These are phyloP conservation scores for Hephaestus fuliginosus DNA, from an alignment of 2,797 vertebrate species.

Conservation along the genomic window DNA sequence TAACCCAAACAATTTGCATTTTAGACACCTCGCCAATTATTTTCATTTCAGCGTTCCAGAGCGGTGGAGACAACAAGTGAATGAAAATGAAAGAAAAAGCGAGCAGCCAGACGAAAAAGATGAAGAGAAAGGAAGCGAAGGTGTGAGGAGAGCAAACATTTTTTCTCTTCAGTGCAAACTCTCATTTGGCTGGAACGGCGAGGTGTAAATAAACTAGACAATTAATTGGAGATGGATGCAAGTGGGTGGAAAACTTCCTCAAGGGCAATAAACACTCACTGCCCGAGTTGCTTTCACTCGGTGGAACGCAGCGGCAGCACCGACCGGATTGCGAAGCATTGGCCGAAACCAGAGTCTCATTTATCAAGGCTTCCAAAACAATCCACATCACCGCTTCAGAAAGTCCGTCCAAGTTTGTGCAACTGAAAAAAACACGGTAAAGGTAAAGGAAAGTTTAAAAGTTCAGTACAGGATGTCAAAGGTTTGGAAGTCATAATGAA, in stretches of 20 bases:
- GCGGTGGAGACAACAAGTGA: neutral
- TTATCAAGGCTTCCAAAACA: conserved; percentile 1
- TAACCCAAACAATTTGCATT: conserved; percentile 68
- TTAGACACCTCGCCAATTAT: conserved; percentile 67
- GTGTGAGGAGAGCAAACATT: conserved; percentile 21
- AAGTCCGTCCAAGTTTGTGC: neutral
- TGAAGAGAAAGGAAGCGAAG: conserved; percentile 5
- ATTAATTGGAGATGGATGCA: conserved; percentile 65
- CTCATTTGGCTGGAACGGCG: conserved; percentile 45
- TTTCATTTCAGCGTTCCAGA: conserved; percentile 46
- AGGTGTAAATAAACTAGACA: conserved; percentile 65
- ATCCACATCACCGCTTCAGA: neutral
- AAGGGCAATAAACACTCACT: conserved; percentile 49
- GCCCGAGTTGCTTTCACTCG: conserved; percentile 31
- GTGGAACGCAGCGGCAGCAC: conserved; percentile 3
- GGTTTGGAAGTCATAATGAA: too few species aligned
- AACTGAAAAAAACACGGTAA: neutral
- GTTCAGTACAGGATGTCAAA: too few species aligned
- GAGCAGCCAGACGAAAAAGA: neutral
- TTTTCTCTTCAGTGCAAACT: conserved; percentile 20
- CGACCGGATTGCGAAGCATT: neutral
- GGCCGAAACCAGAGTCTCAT: neutral
- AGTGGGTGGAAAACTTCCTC: conserved; percentile 59
- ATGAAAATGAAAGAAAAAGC: neutral
- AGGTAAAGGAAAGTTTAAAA: too few species aligned